Evolutionary conservation across 2,888 invertebrate species (phyloP).

Genomic region (Mongoloraphidia duomilia): DNA sequence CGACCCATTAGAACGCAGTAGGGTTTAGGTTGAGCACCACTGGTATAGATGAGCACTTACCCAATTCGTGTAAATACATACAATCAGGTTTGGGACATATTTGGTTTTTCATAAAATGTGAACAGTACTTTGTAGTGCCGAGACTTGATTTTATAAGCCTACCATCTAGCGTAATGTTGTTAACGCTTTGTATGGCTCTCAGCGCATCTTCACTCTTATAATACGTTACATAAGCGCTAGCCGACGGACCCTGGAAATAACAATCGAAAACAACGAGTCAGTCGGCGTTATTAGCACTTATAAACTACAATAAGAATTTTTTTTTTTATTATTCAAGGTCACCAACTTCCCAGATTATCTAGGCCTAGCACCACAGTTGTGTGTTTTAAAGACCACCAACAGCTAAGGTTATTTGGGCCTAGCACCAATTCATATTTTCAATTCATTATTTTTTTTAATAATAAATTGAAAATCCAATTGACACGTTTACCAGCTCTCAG

Average conservation of each 20-base stretch:
- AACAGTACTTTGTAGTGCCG: conserved; percentile 99
- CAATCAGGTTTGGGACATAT: conserved; percentile 97
- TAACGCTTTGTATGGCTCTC: conserved; percentile 91
- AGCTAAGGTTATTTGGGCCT: no score
- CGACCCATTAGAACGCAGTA: no score
- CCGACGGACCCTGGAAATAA: conserved; percentile 52
- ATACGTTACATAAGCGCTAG: conserved; percentile 97
- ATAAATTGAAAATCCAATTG: no score
- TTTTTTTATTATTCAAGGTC: background rate
- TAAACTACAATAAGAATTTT: background rate
- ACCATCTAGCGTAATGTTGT: conserved; percentile 92
- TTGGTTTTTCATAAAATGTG: conserved; percentile 97
- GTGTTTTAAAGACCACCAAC: no score
- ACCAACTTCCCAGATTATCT: background rate
- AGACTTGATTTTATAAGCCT: conserved; percentile 92
- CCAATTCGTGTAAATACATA: conserved; percentile 99
- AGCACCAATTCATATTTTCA: no score
- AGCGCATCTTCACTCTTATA: conserved; percentile 79
- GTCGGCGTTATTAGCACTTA: background rate
- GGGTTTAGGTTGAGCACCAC: no score
- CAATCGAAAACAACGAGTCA: background rate
- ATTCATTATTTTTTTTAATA: no score
- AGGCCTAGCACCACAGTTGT: no score
- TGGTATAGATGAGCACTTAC: conserved; percentile 29
- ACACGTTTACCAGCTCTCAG: no score